Base-by-base conservation (phyloP, 2,113 vertebrate genomes). In the Chloroceryle aenea region DNA sequence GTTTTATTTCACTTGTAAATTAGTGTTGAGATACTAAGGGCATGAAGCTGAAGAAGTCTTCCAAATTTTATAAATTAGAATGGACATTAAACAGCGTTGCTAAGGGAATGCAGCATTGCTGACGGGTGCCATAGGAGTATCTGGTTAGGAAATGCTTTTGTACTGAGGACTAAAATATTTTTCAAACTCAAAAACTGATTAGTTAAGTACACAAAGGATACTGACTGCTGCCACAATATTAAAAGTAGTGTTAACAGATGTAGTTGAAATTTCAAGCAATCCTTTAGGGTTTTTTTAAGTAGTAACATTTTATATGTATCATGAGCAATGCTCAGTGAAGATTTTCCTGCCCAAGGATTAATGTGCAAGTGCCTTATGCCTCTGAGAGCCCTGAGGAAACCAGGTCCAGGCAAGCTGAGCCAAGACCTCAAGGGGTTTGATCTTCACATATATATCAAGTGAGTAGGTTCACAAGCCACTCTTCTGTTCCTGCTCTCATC, bases 391-490 rank as follows among this genome's bases (percentile, higher is more conserved):
- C 36, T 64, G 62, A 59, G 29, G 30, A 85, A 83, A 85, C 11
- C 32, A 69, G 30, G 30, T 22, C 38, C 23, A 36, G 52, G 67
- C n/a, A 79, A 30, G 21, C 10, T 63, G 38, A 68, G 19, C 30
- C 52, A 58, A n/a, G 30, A 80, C 14, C 14, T 72, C 1, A 1
- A 83, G 38, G 17, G 26, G 21, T 79, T 83, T 93, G 5, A 8
- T 59, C 47, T 45, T 62, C 63, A 42, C 21, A 45, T 27, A 21
- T 25, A 45, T 0, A 2, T 42, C 0, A 0, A 71, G 13, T 19
- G 61, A 84, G 61, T 20, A 53, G 8, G 10, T 66, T 47, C 30
- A 48, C 11, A 66, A 74, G 22, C 7, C 40, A 48, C 30, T 75
- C 9, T 56, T 69, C 42, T 45, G 19, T 19, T 81, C 56, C 40